Percentiles rank a stretch among this genome's conserved stretches.
Evolutionary conservation across 2,888 invertebrate species (phyloP).

Genomic region (Diplazon laetatorius): DNA sequence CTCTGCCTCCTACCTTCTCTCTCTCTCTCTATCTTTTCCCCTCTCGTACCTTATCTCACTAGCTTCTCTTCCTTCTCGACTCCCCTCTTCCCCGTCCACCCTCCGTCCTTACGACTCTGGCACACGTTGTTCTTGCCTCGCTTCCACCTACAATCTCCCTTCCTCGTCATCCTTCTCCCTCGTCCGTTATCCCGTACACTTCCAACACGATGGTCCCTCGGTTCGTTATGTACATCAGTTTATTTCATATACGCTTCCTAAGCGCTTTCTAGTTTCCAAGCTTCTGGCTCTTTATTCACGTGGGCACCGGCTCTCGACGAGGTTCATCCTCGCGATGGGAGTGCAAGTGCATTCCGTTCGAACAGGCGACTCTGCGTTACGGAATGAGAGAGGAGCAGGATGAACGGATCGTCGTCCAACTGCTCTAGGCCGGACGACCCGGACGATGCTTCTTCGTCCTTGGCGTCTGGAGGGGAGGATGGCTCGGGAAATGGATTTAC

Average conservation of each 20-base stretch:
- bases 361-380: not conserved
- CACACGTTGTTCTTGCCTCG: constrained; percentile 25
- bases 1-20: constrained; percentile 55
- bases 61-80: no score
- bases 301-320: no score
- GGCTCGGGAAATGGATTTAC: constrained; percentile 30
- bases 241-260: constrained; percentile 40
- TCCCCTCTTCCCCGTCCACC: not conserved
- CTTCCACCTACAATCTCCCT: constrained; percentile 28
- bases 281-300: constrained; percentile 12
- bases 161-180: constrained; percentile 14
- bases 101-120: not conserved
- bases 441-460: constrained; percentile 25
- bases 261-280: constrained; percentile 21
- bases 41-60: no score
- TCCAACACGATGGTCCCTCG: not conserved
- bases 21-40: not conserved
- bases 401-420: not conserved
- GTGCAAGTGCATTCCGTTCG: constrained; percentile 4
- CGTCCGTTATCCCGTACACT: constrained; percentile 7
- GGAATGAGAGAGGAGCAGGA: not conserved
- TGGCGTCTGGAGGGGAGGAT: constrained; percentile 58
- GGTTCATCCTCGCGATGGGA: not conserved
- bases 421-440: constrained; percentile 8
- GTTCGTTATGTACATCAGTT: constrained; percentile 3